Evolutionary conservation across 2,888 invertebrate genomes (phyloP).

Genomic region (Eupithecia subumbrata): DNA sequence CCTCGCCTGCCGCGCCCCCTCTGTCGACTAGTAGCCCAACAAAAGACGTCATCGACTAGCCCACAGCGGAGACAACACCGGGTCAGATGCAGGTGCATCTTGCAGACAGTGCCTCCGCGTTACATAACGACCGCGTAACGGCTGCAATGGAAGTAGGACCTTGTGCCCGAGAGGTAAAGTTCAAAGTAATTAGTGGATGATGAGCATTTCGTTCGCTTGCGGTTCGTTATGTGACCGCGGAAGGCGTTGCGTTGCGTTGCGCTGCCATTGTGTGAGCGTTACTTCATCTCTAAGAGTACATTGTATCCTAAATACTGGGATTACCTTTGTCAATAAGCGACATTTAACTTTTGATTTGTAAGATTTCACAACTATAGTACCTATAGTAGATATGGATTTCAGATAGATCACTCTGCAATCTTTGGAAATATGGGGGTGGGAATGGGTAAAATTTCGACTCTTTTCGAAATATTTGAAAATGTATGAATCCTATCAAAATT

Average conservation of each 20-base stretch:
- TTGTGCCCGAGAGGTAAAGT: slow-evolving; percentile 6
- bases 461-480: too few relatives aligned
- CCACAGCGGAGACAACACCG: too few relatives aligned
- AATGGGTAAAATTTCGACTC: too few relatives aligned
- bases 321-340: not conserved
- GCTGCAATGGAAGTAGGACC: not conserved
- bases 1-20: too few relatives aligned
- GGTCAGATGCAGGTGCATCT: not conserved
- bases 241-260: not conserved
- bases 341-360: not conserved
- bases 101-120: not conserved
- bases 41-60: too few relatives aligned
- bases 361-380: not conserved
- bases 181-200: slow-evolving; percentile 12
- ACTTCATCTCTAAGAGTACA: not conserved
- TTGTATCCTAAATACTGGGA: not conserved
- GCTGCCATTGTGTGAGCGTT: not conserved
- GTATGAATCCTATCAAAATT: too few relatives aligned
- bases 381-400: too few relatives aligned
- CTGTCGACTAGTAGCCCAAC: too few relatives aligned
- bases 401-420: too few relatives aligned
- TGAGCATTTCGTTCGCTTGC: not conserved
- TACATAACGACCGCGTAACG: not conserved
- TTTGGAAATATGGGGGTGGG: too few relatives aligned
- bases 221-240: not conserved